Evolutionary conservation across 2,888 invertebrate genomes (phyloP).

Genomic region (Saturnia pavonia): DNA sequence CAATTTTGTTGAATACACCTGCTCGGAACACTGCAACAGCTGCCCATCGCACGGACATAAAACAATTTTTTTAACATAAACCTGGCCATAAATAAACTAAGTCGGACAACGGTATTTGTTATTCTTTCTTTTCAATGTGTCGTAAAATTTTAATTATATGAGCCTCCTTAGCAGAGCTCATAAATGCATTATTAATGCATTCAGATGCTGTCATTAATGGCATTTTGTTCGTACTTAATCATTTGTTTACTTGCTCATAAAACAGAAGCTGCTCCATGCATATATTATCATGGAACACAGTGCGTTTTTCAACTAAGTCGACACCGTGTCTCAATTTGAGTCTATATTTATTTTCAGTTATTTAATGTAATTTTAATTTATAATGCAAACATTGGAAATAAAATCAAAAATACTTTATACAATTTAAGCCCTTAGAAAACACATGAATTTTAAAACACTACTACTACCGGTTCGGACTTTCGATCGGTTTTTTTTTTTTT

Average conservation of each 20-base stretch:
- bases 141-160: slow-evolving; percentile 12
- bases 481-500: too few species aligned
- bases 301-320: background rate
- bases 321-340: background rate
- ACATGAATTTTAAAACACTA: too few species aligned
- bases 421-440: too few species aligned
- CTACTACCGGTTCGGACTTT: too few species aligned
- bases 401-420: too few species aligned
- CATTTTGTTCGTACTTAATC: slow-evolving; percentile 47
- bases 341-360: background rate
- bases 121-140: slow-evolving; percentile 1
- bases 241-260: slow-evolving; percentile 56
- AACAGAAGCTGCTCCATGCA: slow-evolving; percentile 41
- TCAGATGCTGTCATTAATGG: slow-evolving; percentile 31
- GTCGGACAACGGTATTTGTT: slow-evolving; percentile 6
- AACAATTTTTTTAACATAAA: background rate
- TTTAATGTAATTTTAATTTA: background rate
- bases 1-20: background rate
- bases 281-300: slow-evolving; percentile 24
- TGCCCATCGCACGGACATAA: background rate
- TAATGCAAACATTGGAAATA: too few species aligned
- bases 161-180: background rate
- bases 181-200: slow-evolving; percentile 9
- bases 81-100: slow-evolving; percentile 3
- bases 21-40: background rate